Evolutionary conservation across 2,797 vertebrate species (phyloP), one percentile per base, ranked within the genome.

Genomic region (Lacerta viridis): DNA sequence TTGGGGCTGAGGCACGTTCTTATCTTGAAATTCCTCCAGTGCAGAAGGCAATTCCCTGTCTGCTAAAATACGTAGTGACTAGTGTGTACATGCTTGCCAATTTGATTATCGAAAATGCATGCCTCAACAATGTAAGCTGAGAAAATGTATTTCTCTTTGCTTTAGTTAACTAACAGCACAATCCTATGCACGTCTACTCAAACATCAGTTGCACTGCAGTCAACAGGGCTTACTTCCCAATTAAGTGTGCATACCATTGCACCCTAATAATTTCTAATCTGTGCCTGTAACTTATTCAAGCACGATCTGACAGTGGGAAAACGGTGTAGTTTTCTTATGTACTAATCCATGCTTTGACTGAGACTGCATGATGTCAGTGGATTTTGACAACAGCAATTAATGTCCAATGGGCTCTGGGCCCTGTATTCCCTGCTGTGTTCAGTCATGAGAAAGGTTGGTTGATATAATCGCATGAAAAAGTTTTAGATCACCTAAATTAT

Each of bases 331-430:
- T 80, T 84, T 55, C 76, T 75, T 80, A 39, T 55, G 27, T 87
- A 85, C 43, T 84, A 75, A 80, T 84, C 41, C 80, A 80, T 75
- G 68, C 43, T 87, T 83, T 74, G 55, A 80, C 33, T 59, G 5
- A 11, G 36, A 23, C 29, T 46, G 82, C 77, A 87, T 90, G 82
- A 43, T 81, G 61, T 80, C n/a, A 81, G 59, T 74, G 20, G 75
- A 76, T 84, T 90, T 87, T 80, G 82, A 84, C 33, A 41, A 5
- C 7, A 27, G 25, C 46, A 71, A 84, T 84, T 74, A 80, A 75
- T 81, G 68, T 39, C 11, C 29, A 25, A 7, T 76, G 59, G 20
- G 72, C 72, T 74, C 23, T 79, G 17, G n/a, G 17, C 61, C 55
- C 7, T 15, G 8, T 39, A 76, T 68, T 33, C 43, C 43, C 36